These are phyloP conservation scores for Acipenser oxyrinchus DNA, from an alignment of 2,797 vertebrate species.

Conservation along the genomic window DNA sequence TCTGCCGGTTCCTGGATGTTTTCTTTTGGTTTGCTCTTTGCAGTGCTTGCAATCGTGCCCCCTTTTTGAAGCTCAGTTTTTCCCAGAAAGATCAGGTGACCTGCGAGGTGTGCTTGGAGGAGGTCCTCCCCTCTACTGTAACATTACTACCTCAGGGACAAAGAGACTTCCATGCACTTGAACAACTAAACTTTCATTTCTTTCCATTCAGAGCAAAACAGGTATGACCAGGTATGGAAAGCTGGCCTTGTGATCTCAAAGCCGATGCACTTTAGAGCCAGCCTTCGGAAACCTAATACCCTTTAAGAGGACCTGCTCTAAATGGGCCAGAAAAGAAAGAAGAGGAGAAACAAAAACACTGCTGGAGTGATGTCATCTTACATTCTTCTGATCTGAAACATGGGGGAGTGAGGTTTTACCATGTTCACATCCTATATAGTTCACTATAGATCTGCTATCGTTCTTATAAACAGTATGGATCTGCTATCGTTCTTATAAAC, in stretches of 20 bases:
- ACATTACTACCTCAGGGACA: conserved; percentile 28
- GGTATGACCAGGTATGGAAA: conserved; percentile 48
- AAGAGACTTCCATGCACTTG: conserved; percentile 20
- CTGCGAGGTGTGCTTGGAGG: conserved; percentile 22
- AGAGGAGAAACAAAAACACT: not conserved
- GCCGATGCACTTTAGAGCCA: not conserved
- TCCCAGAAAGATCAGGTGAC: conserved; percentile 38
- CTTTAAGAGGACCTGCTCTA: not conserved
- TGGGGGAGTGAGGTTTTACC: no score
- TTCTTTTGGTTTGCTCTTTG: conserved; percentile 7
- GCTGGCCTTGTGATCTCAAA: conserved; percentile 7
- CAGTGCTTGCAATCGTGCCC: not conserved
- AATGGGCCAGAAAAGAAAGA: not conserved
- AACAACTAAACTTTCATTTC: conserved; percentile 26
- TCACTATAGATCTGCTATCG: no score
- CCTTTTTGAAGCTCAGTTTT: conserved; percentile 14
- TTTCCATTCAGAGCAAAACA: conserved; percentile 52
- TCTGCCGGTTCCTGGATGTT: no score
- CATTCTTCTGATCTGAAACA: no score
- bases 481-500: no score
- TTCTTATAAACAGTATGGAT: no score
- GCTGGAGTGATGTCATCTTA: no score
- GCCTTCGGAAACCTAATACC: not conserved
- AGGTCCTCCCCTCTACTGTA: conserved; percentile 18
- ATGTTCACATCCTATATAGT: no score